Evolutionary conservation across 2,797 vertebrate species (phyloP).

Genomic region (Chrysocyon brachyurus): DNA sequence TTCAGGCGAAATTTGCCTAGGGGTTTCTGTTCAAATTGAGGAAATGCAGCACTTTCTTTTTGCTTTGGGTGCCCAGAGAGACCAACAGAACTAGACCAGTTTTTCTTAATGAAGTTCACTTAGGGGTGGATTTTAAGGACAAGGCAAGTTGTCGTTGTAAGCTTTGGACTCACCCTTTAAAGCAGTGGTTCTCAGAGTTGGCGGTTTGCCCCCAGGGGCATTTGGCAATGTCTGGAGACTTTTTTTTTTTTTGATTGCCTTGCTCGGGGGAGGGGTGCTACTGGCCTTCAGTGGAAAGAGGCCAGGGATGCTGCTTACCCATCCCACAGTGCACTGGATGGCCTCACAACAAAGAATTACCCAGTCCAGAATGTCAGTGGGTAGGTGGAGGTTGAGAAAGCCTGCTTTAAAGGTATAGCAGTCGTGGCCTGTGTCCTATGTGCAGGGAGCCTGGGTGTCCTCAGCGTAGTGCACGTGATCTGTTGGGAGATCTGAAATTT

Average conservation of each 20-base stretch:
- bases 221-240: conserved; percentile 8
- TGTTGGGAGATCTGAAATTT: conserved; percentile 63
- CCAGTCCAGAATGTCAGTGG: neutral
- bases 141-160: neutral
- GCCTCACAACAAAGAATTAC: neutral
- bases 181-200: neutral
- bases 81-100: conserved; percentile 8
- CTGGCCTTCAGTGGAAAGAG: neutral
- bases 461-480: conserved; percentile 3
- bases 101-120: conserved; percentile 61
- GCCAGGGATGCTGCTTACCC: neutral
- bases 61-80: conserved; percentile 53
- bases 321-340: neutral
- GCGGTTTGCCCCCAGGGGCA: neutral
- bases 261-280: neutral
- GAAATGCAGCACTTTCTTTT: conserved; percentile 45
- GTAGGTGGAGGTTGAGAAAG: neutral
- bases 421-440: rapidly evolving
- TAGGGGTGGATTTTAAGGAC: conserved; percentile 60
- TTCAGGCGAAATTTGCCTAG: conserved; percentile 11
- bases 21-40: conserved; percentile 25
- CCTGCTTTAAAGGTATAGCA: neutral
- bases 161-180: neutral
- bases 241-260: neutral
- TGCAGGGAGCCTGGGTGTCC: neutral